Conservation (phyloP, 2,797 vertebrate genomes). For the Halcyon leucocephala region DNA sequence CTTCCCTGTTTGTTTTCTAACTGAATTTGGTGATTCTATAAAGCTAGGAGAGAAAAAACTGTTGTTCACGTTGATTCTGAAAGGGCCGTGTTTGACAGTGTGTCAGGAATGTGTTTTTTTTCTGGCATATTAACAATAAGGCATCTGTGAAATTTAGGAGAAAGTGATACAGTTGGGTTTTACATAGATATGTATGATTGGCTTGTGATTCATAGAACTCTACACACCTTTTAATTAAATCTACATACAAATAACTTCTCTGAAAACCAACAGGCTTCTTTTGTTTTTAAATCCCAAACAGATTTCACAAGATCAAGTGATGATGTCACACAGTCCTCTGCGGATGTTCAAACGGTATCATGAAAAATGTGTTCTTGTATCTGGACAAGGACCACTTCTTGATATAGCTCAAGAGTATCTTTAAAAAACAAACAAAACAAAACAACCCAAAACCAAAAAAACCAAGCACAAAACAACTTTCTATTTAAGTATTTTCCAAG, state of each 20-base stretch:
- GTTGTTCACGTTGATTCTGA: not conserved
- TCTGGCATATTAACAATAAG: not conserved
- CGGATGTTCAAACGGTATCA: constrained; percentile 86
- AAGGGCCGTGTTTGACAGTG: not conserved
- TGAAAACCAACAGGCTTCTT: not conserved
- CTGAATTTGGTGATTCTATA: not conserved
- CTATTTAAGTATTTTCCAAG: not conserved
- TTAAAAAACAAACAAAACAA: constrained; percentile 12
- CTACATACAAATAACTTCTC: not conserved
- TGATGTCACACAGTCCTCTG: constrained; percentile 91
- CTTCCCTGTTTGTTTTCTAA: not conserved
- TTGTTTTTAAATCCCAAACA: constrained; percentile 56
- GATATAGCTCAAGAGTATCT: constrained; percentile 91
- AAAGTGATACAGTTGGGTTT: not conserved
- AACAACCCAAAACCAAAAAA: not conserved
- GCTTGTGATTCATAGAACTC: not conserved
- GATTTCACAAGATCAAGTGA: constrained; percentile 88
- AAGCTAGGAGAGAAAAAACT: not conserved
- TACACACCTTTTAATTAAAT: not conserved
- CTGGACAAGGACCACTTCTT: constrained; percentile 88
- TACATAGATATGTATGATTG: not conserved
- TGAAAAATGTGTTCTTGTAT: constrained; percentile 88
- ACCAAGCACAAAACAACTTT: not conserved
- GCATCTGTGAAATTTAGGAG: not conserved
- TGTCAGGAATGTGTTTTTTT: not conserved